A percentile compares a stretch with the other conserved stretches of the same genome.
phyloP scores from a whole-genome alignment of 1,140 invertebrate genomes.

The Propsilocerus akamusi region DNA sequence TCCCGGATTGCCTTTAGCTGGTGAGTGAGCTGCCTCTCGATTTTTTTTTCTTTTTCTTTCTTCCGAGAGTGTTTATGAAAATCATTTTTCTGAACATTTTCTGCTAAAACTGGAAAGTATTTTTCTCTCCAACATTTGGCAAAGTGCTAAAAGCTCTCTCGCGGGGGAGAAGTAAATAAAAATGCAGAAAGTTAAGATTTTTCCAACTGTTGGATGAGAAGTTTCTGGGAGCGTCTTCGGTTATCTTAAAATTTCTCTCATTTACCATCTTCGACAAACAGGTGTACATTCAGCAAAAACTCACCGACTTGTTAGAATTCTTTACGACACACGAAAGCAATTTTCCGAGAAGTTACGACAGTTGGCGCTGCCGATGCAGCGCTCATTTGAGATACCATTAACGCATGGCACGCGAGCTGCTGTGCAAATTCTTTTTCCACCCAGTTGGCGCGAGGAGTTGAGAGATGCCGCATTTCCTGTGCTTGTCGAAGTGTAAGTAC shows the following conservation, averaged over 20 bases:
- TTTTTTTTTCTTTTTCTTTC: not conserved
- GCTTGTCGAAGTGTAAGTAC: conserved; percentile 56
- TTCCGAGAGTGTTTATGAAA: too few relatives aligned
- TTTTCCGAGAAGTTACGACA: conserved; percentile 39
- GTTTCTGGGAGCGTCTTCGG: too few relatives aligned
- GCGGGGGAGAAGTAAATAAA: not conserved
- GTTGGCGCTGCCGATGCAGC: conserved; percentile 50
- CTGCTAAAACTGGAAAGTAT: too few relatives aligned
- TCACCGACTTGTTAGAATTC: conserved; percentile 47
- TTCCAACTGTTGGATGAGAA: not conserved
- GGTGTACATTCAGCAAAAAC: conserved; percentile 44
- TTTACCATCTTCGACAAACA: not conserved
- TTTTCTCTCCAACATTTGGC: too few relatives aligned
- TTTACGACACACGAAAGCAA: conserved; percentile 55
- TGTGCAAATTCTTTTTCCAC: conserved; percentile 59
- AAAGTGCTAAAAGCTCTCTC: too few relatives aligned
- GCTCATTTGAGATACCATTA: conserved; percentile 57
- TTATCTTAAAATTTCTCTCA: too few relatives aligned
- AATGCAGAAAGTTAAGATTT: too few relatives aligned
- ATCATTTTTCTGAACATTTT: too few relatives aligned
- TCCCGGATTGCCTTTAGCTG: conserved; percentile 55
- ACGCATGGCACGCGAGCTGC: conserved; percentile 57
- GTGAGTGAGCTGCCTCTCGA: conserved; percentile 9
- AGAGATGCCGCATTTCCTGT: conserved; percentile 69
- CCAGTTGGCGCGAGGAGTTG: conserved; percentile 65